A percentile compares a stretch with the other conserved stretches of the same genome.
Conservation (phyloP, 2,797 vertebrate genomes). For the Poeciliopsis infans region DNA sequence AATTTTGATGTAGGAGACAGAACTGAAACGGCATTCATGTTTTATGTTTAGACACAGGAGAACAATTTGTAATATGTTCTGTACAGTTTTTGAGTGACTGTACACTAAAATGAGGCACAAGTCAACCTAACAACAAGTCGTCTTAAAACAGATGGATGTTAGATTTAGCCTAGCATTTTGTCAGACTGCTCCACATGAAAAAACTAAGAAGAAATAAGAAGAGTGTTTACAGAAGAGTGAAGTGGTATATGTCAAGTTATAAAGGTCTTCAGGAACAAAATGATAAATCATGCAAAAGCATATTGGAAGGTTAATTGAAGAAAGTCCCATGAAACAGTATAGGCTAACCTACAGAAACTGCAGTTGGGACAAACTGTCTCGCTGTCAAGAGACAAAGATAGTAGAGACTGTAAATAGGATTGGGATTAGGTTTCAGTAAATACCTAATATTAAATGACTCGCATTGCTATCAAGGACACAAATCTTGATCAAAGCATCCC, state of each 20-base stretch:
- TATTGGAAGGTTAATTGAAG: not conserved
- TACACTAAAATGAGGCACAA: not conserved
- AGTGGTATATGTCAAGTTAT: not conserved
- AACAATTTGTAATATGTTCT: not conserved
- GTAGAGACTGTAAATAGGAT: not conserved
- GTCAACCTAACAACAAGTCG: not conserved
- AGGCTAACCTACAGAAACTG: not conserved
- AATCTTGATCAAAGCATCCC: not conserved
- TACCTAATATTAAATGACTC: conserved; percentile 1
- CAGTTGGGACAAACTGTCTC: not conserved
- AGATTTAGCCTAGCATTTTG: not conserved
- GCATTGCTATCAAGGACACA: not conserved
- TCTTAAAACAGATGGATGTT: not conserved
- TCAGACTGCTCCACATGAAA: not conserved
- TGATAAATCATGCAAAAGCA: not conserved
- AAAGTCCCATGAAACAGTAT: not conserved
- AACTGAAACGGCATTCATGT: not conserved
- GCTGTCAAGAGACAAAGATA: not conserved
- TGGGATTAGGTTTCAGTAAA: not conserved
- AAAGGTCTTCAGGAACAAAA: not conserved
- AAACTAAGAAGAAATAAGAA: not conserved
- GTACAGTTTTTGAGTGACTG: not conserved
- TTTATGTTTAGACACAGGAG: not conserved
- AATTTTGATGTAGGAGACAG: not conserved
- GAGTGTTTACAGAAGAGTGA: not conserved